These are phyloP conservation scores for Siniperca undulata DNA, from an alignment of 2,797 vertebrate genomes.

Conservation along the genomic window DNA sequence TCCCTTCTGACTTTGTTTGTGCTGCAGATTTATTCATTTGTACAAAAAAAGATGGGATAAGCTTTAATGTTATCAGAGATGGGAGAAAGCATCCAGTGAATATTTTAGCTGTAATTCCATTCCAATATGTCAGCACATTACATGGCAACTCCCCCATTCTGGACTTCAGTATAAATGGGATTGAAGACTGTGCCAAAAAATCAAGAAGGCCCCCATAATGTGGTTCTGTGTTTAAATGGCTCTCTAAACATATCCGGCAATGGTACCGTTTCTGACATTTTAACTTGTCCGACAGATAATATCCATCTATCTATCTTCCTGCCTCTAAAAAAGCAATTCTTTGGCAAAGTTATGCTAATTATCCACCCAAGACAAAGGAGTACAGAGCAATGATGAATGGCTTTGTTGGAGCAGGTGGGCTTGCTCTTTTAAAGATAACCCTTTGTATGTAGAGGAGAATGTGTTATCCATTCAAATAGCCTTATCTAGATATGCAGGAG, in stretches of 20 bases:
- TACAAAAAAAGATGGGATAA: constrained; percentile 15
- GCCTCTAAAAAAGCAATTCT: constrained; percentile 55
- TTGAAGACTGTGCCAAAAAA: constrained; percentile 31
- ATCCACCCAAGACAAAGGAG: constrained; percentile 62
- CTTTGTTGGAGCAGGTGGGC: constrained; percentile 77
- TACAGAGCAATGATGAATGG: constrained; percentile 76
- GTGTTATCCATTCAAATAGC: constrained; percentile 86
- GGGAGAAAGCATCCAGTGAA: constrained; percentile 34
- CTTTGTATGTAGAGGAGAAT: constrained; percentile 81
- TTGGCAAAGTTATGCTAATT: constrained; percentile 69
- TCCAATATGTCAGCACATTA: constrained; percentile 28
- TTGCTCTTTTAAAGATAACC: constrained; percentile 85
- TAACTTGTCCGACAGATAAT: constrained; percentile 44
- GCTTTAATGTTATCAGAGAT: constrained; percentile 54
- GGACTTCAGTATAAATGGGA: constrained; percentile 10
- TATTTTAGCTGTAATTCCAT: constrained; percentile 41
- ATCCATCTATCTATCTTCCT: constrained; percentile 49
- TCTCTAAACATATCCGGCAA: constrained; percentile 22
- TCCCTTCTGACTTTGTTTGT: constrained; percentile 55
- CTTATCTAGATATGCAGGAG: constrained; percentile 85
- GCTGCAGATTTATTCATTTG: constrained; percentile 61
- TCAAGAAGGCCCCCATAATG: constrained; percentile 7
- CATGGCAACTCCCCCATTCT: neutral
- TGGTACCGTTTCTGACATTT: constrained; percentile 43
- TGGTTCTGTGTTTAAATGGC: constrained; percentile 29